Percentiles rank a stretch among this genome's conserved stretches.
Evolutionary conservation across 2,888 invertebrate genomes (phyloP).

Genomic region (Dicycla oo): DNA sequence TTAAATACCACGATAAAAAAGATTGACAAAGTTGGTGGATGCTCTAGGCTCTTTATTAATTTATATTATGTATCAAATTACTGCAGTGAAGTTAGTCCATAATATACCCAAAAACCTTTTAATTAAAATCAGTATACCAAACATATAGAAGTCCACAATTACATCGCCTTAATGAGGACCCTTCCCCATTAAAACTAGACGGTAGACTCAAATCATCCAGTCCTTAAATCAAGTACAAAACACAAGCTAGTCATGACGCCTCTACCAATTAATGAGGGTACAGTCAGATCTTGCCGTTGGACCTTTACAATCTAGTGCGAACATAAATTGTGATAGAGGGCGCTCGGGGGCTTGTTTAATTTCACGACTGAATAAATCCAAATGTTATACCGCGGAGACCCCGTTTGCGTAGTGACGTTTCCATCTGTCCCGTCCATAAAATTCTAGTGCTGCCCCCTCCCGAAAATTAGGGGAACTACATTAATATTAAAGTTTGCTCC

Average conservation of each 20-base stretch:
- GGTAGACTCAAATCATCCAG: slow-evolving; percentile 54
- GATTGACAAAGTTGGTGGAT: not conserved
- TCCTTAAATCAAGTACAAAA: slow-evolving; percentile 74
- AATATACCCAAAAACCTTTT: slow-evolving; percentile 35
- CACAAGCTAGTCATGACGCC: slow-evolving; percentile 75
- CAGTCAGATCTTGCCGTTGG: slow-evolving; percentile 78
- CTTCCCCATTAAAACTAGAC: slow-evolving; percentile 46
- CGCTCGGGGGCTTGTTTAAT: slow-evolving; percentile 87
- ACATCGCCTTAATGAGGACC: slow-evolving; percentile 41
- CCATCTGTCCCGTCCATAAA: slow-evolving; percentile 82
- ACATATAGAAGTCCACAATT: slow-evolving; percentile 26
- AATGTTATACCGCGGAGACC: slow-evolving; percentile 84
- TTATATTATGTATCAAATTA: not conserved
- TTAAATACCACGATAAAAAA: not conserved
- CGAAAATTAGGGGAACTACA: slow-evolving; percentile 65
- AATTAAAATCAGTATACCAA: slow-evolving; percentile 40
- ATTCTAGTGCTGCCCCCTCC: slow-evolving; percentile 71
- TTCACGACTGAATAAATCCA: slow-evolving; percentile 90
- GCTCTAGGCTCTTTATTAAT: not conserved
- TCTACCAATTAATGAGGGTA: slow-evolving; percentile 84
- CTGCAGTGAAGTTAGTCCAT: not conserved
- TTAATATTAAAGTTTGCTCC: slow-evolving; percentile 39
- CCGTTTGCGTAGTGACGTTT: slow-evolving; percentile 73
- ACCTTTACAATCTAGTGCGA: slow-evolving; percentile 87
- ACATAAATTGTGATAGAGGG: slow-evolving; percentile 88